A percentile compares a stretch with the other conserved stretches of the same genome.
Evolutionary conservation across 2,888 invertebrate genomes (phyloP).

Genomic region (Nymphalis c-album): DNA sequence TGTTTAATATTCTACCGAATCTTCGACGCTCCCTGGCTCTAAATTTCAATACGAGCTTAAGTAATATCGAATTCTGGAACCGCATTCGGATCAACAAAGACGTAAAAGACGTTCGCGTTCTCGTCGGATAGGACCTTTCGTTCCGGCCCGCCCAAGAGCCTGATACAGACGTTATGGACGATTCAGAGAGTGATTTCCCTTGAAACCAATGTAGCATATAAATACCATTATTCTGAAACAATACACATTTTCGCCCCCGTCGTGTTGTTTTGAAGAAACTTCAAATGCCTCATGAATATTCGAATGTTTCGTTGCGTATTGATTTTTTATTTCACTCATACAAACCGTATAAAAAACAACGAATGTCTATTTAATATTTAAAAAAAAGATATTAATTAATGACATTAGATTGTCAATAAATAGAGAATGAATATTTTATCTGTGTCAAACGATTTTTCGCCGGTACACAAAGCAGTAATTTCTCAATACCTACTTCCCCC

Average conservation of each 20-base stretch:
- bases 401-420: too few species aligned
- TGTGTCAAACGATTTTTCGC: conserved; percentile 37
- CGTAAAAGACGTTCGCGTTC: conserved; percentile 47
- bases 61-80: conserved; percentile 63
- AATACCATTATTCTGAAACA: conserved; percentile 80
- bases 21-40: conserved; percentile 58
- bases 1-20: conserved; percentile 78
- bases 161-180: conserved; percentile 70
- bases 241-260: conserved; percentile 68
- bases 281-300: conserved; percentile 59
- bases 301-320: conserved; percentile 41
- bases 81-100: conserved; percentile 51
- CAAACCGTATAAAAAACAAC: too few species aligned
- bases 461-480: conserved; percentile 38
- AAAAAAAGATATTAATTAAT: too few species aligned
- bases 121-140: conserved; percentile 48
- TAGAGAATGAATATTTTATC: neutral
- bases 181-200: conserved; percentile 79
- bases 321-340: conserved; percentile 38
- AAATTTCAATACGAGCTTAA: conserved; percentile 76
- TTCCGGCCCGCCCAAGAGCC: conserved; percentile 41
- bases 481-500: conserved; percentile 47
- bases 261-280: conserved; percentile 63
- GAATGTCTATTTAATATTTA: neutral
- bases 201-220: conserved; percentile 81